Percentiles rank a stretch among this genome's conserved stretches.
These are phyloP conservation scores for Aleiodes testaceus DNA, from an alignment of 2,888 invertebrate genomes.

Conservation along the genomic window DNA sequence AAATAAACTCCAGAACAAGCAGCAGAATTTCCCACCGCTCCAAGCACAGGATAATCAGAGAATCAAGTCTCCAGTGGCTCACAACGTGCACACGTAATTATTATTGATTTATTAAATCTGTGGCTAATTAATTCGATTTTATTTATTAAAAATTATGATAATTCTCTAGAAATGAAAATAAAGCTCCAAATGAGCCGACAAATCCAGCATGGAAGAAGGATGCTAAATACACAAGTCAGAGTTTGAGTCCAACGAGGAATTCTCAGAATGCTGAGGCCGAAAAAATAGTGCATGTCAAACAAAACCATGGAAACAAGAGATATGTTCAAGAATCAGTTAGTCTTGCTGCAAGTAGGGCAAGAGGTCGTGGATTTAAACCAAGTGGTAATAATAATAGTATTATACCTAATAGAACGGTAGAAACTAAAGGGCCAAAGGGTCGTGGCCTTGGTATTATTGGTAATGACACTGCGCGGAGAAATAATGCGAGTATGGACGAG, in stretches of 20 bases:
- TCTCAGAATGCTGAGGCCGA: constrained; percentile 56
- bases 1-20: constrained; percentile 63
- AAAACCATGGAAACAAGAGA: constrained; percentile 63
- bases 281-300: constrained; percentile 49
- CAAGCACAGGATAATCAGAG: constrained; percentile 64
- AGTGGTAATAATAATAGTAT: constrained; percentile 68
- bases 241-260: constrained; percentile 62
- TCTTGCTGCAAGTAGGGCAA: constrained; percentile 61
- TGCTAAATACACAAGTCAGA: constrained; percentile 56
- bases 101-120: neutral
- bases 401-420: constrained; percentile 62
- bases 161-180: constrained; percentile 64
- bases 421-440: constrained; percentile 64
- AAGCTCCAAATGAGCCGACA: constrained; percentile 64
- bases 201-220: constrained; percentile 68
- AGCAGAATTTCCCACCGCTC: constrained; percentile 68
- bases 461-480: constrained; percentile 61
- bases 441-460: constrained; percentile 61
- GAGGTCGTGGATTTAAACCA: constrained; percentile 68
- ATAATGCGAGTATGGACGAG: constrained; percentile 60
- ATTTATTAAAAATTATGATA: no score
- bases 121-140: neutral
- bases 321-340: constrained; percentile 65
- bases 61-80: constrained; percentile 52
- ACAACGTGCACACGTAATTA: constrained; percentile 59